Base-by-base conservation (phyloP, 2,797 vertebrate species). In the Neoniphon sammara region DNA sequence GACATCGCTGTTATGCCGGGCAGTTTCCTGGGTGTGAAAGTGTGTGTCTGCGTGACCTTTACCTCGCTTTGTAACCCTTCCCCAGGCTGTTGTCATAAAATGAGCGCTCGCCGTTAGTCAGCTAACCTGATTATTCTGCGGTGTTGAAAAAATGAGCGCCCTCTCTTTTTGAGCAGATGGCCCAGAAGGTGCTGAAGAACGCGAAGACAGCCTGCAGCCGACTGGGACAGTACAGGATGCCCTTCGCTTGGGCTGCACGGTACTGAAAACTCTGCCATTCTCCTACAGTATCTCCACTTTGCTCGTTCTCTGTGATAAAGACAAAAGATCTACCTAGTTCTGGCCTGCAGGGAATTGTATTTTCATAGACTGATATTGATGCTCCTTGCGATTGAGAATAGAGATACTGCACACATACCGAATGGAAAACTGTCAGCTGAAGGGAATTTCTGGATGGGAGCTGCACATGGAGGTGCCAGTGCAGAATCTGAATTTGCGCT, bases 171-270 rank as follows among this genome's bases (percentile, higher is more conserved):
- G 18, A 78, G 76, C 80, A 99, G 98, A 95, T 94, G 78, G 96
- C 97, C 55, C 97, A 97, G 82, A 99, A 99, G 85, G 98, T 99
- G 85, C 88, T 98, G 91, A 99, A 99, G 92, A 99, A 99, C 18
- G 96, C 96, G 53, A 98, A 96, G 83, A 94, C 95, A 60, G 95
- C 97, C 17, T 99, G 98, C 87, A 94, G 95, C 86, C 93, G 97
- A 80, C 93, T 99, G 79, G 96, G 97, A 65, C 96, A 96, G 84
- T 99, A 98, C 75, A 92, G 95, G 89, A 99, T 99, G 98, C 97
- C 98, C 5, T 99, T 99, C 73, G 97, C 97, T 27, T 99, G 98
- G 98, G 95, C 97, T 75, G 97, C 98, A 64, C 96, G 97, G 98
- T 99, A 89, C 87, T 75, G 60, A 59, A 47, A 30, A 49, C 1